These are phyloP conservation scores for Stenchaetothrips biformis DNA, from an alignment of 2,888 invertebrate species.

Conservation along the genomic window DNA sequence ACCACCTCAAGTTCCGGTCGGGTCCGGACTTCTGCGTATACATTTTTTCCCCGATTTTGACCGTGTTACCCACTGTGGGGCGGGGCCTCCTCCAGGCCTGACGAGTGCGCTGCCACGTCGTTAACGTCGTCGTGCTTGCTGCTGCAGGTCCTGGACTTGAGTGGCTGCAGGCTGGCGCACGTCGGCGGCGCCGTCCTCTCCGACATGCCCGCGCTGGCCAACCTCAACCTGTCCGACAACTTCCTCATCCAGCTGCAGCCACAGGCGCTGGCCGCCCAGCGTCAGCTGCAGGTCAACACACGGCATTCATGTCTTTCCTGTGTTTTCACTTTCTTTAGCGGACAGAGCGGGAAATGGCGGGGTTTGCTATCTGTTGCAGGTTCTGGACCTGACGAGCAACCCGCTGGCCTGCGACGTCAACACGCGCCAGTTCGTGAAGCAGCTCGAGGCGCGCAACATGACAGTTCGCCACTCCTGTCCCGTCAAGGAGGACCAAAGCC, in stretches of 20 bases:
- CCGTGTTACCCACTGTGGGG: no score
- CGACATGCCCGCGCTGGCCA: conserved; percentile 1
- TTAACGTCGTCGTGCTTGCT: no score
- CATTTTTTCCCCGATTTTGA: no score
- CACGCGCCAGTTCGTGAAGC: background rate
- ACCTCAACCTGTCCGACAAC: conserved; percentile 1
- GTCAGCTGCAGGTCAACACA: background rate
- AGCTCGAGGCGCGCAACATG: background rate
- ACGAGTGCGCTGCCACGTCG: no score
- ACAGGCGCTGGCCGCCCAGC: background rate
- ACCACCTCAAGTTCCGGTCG: no score
- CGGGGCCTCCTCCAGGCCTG: no score
- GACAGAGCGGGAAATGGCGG: no score
- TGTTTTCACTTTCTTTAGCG: no score
- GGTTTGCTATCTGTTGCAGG: background rate
- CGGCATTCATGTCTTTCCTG: no score
- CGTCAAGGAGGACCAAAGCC: no score
- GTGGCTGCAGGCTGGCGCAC: conserved; percentile 2
- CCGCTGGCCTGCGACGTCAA: conserved; percentile 8
- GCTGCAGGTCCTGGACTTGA: conserved; percentile 2
- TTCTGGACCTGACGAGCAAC: background rate
- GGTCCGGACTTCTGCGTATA: no score
- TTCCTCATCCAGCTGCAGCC: conserved; percentile 16
- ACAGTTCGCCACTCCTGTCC: background rate
- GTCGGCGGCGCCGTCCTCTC: background rate